Base-by-base conservation (phyloP, 2,888 invertebrate genomes). In the Caenorhabditis sp. region DNA sequence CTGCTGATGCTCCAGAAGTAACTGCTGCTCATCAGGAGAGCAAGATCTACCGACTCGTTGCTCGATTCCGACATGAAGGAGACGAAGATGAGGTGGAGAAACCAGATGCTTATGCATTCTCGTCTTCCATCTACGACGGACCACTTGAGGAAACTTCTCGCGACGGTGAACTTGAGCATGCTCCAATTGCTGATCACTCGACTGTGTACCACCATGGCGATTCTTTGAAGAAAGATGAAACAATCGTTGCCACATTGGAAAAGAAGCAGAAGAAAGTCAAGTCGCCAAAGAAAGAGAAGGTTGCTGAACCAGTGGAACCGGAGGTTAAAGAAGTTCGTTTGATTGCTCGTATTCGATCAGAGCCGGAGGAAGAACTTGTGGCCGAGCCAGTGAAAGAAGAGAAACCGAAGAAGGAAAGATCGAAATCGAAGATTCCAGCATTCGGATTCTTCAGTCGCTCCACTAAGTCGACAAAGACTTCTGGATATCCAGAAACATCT, bases 21-120 rank as follows among this genome's bases (percentile, higher is more conserved):
- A 28, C 56, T n/a, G 37, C 5, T 5, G 20, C 3, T 22, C 40
- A 60, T 18, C 60, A 35, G 22, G 60, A 60, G 24, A 60, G 13
- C 20, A 37, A 20, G 2, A 20, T 18, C 13, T 69, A 77, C 26
- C 78, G 70, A 5, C 53, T 78, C 8, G 50, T 78, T 26, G 58
- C 72, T 9, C 35, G 83, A 28, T 26, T 76, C 24, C 37, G 69
- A 3, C 84, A 85, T 40, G 77, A 74, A 28, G 84, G 83, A 15
- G 80, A 85, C 11, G 86, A 83, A 60, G 85, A 85, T 22, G 70
- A 69, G 32, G 71, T 81, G 20, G 83, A 83, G 51, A 71, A 68
- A 28, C 76, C 77, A 20, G 64, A 70, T 13, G 44, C 50, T 37
- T 83, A 83, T n/a, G 76, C 35, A 26, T 55, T 77, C 22, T 20